phyloP scores from a whole-genome alignment of 1,140 invertebrate genomes.

The Hormaphis cornu region DNA sequence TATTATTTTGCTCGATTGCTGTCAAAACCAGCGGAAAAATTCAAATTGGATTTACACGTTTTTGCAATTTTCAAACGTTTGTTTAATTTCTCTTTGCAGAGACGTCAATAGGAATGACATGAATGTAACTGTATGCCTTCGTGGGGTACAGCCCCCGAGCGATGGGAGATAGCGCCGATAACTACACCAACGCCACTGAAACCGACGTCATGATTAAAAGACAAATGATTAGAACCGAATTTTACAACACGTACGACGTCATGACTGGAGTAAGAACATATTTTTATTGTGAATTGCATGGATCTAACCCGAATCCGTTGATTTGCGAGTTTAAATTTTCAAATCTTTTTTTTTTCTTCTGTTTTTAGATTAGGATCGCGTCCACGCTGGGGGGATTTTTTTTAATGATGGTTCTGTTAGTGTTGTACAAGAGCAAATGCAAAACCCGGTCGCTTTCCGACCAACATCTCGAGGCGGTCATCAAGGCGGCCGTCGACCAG shows the following conservation, averaged over 20 bases:
- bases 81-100: background rate
- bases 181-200: constrained; percentile 27
- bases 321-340: no score
- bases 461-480: constrained; percentile 51
- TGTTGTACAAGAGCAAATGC: constrained; percentile 72
- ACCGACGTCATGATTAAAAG: constrained; percentile 30
- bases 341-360: background rate
- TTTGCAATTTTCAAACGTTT: no score
- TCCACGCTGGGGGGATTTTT: constrained; percentile 80
- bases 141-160: constrained; percentile 27
- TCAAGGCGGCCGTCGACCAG: constrained; percentile 63
- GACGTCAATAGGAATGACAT: constrained; percentile 25
- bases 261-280: constrained; percentile 61
- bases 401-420: constrained; percentile 72
- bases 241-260: constrained; percentile 81
- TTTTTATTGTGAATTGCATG: no score
- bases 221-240: constrained; percentile 49
- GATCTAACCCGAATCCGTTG: no score
- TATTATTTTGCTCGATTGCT: no score
- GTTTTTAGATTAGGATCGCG: constrained; percentile 58
- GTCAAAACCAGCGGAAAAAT: no score
- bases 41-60: no score
- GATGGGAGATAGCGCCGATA: constrained; percentile 21
- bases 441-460: constrained; percentile 47
- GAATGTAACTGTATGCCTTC: constrained; percentile 15